Base-by-base conservation (phyloP, 2,797 vertebrate species). In the Pangasius macronema region DNA sequence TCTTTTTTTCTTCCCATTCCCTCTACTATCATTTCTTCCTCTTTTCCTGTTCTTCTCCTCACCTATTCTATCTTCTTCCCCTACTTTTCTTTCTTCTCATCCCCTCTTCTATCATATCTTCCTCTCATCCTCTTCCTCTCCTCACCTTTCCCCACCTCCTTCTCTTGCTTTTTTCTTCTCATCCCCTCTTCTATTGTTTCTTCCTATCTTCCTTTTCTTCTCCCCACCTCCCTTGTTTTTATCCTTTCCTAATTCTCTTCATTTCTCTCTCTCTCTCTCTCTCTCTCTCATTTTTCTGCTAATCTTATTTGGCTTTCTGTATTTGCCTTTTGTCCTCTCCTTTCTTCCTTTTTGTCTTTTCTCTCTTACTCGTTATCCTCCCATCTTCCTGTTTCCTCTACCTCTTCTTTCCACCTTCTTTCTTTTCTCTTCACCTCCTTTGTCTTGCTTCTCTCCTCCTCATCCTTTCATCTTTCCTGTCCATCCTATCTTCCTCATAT, bases 21-120 rank as follows among this genome's bases (percentile, higher is more conserved):
- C 16, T 42, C 91, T 75, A 87, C 68, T 8, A 4, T 83, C 27
- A 13, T 53, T 22, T 30, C 14, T 20, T 65, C 14, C 24, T 42
- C 14, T 3, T 33, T 36, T 55, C 2, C 22, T n/a, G 18, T 27
- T 49, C 33, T 46, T 22, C 27, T 63, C 14, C 6, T 82, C 53
- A 51, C 46, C 18, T 68, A 5, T 33, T 5, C 4, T 53, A 11
- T 76, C 24, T 11, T 10, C 46, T 49, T 49, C 46, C 2, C 9
- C 46, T 49, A 9, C 46, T 1, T 18, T 18, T 24, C 1, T 39
- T 39, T 22, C 24, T 39, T 39, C 68, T 72, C 8, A 49, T 11
- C 46, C 46, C 46, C 46, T 49, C 46, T 49, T 49, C 46, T 49
- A 11, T 49, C 46, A 49, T 49, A 1, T 7, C 6, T 24, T 65